Evolutionary conservation across 30 jellyfish, hydroid and myxozoan species (phyloP).

Genomic region (Clytia hemisphaerica): DNA sequence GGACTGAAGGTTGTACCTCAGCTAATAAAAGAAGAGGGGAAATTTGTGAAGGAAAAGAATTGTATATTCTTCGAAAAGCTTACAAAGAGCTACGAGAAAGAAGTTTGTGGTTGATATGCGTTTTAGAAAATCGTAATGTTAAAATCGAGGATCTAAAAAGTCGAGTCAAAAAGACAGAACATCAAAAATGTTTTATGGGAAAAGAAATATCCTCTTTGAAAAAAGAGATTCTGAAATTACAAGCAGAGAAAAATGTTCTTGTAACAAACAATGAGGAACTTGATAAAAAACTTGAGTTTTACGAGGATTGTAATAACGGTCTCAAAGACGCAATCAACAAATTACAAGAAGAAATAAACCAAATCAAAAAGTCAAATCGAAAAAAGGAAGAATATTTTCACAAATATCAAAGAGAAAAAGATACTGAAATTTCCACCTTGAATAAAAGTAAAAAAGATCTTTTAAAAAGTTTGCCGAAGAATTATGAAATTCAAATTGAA

Average conservation of each 20-base stretch:
- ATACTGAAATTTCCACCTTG: background rate
- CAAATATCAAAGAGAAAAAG: background rate
- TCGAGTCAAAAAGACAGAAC: background rate
- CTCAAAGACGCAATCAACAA: background rate
- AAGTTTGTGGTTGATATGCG: background rate
- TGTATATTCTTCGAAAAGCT: background rate
- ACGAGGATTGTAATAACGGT: background rate
- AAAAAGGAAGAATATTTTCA: background rate
- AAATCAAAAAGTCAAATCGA: background rate
- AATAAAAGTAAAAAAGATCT: background rate
- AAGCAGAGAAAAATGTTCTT: background rate
- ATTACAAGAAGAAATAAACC: background rate
- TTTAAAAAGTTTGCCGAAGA: background rate
- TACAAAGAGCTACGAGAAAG: background rate
- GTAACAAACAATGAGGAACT: background rate
- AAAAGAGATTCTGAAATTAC: background rate
- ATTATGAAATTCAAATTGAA: background rate
- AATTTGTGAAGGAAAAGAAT: background rate
- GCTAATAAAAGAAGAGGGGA: background rate
- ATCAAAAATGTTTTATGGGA: background rate
- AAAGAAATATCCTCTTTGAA: background rate
- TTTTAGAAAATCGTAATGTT: background rate
- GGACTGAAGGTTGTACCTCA: too few species aligned
- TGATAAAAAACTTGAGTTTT: conserved; percentile 1
- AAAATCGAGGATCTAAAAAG: background rate